Evolutionary conservation across 2,797 vertebrate species (phyloP).

Genomic region (Amblyraja radiata): DNA sequence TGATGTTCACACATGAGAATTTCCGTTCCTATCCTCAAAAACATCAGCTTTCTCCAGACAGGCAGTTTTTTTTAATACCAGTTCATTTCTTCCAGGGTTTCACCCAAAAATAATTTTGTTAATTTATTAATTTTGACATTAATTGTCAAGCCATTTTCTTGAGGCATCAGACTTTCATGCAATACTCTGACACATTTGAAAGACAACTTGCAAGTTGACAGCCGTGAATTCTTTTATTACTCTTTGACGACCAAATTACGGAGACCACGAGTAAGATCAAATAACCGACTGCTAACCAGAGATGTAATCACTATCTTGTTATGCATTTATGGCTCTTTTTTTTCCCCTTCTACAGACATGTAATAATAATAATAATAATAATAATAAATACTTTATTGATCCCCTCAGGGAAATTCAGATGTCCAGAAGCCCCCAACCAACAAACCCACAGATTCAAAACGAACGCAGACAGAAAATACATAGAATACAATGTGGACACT

Average conservation of each 20-base stretch:
- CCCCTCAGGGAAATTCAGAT: too few species aligned
- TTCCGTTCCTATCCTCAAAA: neutral
- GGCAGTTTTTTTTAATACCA: too few species aligned
- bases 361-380: too few species aligned
- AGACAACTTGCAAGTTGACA: neutral
- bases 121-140: neutral
- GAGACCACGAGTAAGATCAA: neutral
- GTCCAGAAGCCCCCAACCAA: too few species aligned
- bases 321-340: neutral
- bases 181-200: neutral
- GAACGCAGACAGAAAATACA: too few species aligned
- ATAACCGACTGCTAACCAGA: neutral
- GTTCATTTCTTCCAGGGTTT: neutral
- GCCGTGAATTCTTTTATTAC: neutral
- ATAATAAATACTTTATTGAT: too few species aligned
- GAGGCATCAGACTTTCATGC: neutral
- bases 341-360: neutral
- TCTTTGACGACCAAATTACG: neutral
- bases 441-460: too few species aligned
- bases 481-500: too few species aligned
- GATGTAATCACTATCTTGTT: neutral
- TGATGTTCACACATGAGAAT: neutral
- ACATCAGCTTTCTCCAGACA: neutral
- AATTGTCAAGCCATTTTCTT: neutral
- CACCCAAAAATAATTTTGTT: neutral